Evolutionary conservation across 2,113 vertebrate genomes (phyloP).

Genomic region (Larimichthys crocea): DNA sequence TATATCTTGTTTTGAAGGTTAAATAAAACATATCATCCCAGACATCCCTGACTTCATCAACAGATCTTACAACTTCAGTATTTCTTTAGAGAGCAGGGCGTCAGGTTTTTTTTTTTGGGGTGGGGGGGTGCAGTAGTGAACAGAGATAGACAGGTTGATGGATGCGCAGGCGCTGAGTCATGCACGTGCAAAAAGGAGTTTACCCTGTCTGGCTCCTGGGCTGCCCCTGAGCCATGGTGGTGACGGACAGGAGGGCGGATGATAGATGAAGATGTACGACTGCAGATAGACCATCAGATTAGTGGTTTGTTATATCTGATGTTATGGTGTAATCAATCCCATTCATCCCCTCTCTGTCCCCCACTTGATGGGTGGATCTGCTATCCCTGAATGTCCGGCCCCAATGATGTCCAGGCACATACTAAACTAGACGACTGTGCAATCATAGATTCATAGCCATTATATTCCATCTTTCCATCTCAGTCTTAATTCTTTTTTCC

Average conservation of each 20-base stretch:
- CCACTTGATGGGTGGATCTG: slow-evolving; percentile 30
- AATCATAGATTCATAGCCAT: slow-evolving; percentile 15
- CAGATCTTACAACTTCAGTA: slow-evolving; percentile 7
- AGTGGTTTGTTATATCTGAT: slow-evolving; percentile 80
- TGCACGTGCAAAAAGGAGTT: slow-evolving; percentile 60
- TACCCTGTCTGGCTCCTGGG: slow-evolving; percentile 58
- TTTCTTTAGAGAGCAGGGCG: slow-evolving; percentile 26
- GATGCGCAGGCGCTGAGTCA: slow-evolving; percentile 70
- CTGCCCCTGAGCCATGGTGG: slow-evolving; percentile 62
- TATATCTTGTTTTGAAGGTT: slow-evolving; percentile 34
- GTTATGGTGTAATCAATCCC: slow-evolving; percentile 82
- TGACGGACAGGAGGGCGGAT: slow-evolving; percentile 76
- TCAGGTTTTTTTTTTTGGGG: slow-evolving; percentile 37
- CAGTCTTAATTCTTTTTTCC: slow-evolving; percentile 25
- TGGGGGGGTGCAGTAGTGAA: slow-evolving; percentile 2
- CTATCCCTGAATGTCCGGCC: slow-evolving; percentile 49
- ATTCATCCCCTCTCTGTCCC: slow-evolving; percentile 59
- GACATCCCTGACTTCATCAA: slow-evolving; percentile 16
- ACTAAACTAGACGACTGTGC: slow-evolving; percentile 17
- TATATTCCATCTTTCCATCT: slow-evolving; percentile 45
- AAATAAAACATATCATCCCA: slow-evolving; percentile 26
- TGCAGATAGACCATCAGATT: slow-evolving; percentile 84
- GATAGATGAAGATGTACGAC: slow-evolving; percentile 86
- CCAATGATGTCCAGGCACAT: slow-evolving; percentile 17
- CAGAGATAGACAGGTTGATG: slow-evolving; percentile 68